phyloP scores from a whole-genome alignment of 2,888 invertebrate species.

The Apamea sordens region DNA sequence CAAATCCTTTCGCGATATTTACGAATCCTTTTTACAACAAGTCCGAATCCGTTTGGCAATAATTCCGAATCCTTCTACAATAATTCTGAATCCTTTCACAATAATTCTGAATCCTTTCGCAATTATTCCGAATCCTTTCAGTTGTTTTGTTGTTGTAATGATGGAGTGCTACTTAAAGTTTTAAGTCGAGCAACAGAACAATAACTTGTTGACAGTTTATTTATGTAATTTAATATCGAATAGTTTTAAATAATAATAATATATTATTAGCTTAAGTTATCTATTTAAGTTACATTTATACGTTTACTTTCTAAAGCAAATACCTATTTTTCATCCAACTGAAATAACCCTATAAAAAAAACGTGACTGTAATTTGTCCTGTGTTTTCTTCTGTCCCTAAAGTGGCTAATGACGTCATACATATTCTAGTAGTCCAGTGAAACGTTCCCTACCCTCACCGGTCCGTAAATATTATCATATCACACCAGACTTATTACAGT shows the following conservation, averaged over 20 bases:
- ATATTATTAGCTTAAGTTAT: slow-evolving; percentile 21
- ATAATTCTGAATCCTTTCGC: background rate
- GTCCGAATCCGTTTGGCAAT: background rate
- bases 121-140: background rate
- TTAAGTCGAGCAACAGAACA: slow-evolving; percentile 7
- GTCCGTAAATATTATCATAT: background rate
- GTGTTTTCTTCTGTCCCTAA: background rate
- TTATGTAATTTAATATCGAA: slow-evolving; percentile 30
- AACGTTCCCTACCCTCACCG: background rate
- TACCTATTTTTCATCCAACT: background rate
- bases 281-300: background rate
- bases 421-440: background rate
- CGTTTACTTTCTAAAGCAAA: background rate
- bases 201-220: slow-evolving; percentile 22
- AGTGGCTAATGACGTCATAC: too few species aligned
- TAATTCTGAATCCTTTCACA: background rate
- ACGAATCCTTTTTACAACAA: background rate
- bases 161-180: slow-evolving; percentile 15
- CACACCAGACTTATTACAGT: background rate
- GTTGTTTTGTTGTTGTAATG: slow-evolving; percentile 3
- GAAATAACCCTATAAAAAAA: background rate
- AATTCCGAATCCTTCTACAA: background rate
- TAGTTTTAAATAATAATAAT: slow-evolving; percentile 26
- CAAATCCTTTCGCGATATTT: background rate
- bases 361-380: background rate